Base-by-base conservation (phyloP, 37 sponge, comb jelly and placozoan species). In the Tethya wilhelma region DNA sequence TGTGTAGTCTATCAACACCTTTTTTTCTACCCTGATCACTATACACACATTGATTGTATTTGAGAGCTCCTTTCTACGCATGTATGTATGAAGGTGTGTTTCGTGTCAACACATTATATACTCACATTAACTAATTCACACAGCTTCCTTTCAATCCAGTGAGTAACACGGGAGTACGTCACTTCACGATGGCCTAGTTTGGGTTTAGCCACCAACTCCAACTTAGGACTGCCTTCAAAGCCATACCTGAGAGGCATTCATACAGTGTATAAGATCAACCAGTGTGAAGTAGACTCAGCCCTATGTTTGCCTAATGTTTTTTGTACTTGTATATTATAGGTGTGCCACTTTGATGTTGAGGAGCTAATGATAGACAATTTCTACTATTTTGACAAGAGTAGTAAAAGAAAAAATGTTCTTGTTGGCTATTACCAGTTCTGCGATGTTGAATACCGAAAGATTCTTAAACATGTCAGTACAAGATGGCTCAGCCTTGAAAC, bases 121-220 rank as follows among this genome's bases (percentile, higher is more conserved):
- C 93, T 84, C 64, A 94, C 95, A 60, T 91, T 67, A 4, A 94
- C 84, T 1, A 90, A 29, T 17, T 83, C 85, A 38, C 79, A 43
- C 6, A 94, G 80, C 64, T 88, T 94, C 62, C 75, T 84, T 73
- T 94, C 95, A 22, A 94, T 94, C 95, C 95, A 94, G 60, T 88
- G 92, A 56, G 95, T 94, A 2, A 94, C 83, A 29, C 76, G 38
- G 23, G 83, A 64, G 26, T 88, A 26, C 25, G 79, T 94, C 31
- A 94, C 92, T 17, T 79, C 83, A 31, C 86, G 63, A 0, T 85
- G 49, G n/a, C 93, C 93, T 12, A 94, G 74, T 37, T 84, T 79
- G 0, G 95, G 95, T 31, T 79, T 94, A 42, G 92, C 90, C 28
- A 71, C 46, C 69, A 94, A 44, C 39, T 73, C 79, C 56, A 94